Percentiles rank a stretch among this genome's conserved stretches.
Evolutionary conservation across 2,888 invertebrate species (phyloP).

Genomic region (Brachypalpus laphriformis): DNA sequence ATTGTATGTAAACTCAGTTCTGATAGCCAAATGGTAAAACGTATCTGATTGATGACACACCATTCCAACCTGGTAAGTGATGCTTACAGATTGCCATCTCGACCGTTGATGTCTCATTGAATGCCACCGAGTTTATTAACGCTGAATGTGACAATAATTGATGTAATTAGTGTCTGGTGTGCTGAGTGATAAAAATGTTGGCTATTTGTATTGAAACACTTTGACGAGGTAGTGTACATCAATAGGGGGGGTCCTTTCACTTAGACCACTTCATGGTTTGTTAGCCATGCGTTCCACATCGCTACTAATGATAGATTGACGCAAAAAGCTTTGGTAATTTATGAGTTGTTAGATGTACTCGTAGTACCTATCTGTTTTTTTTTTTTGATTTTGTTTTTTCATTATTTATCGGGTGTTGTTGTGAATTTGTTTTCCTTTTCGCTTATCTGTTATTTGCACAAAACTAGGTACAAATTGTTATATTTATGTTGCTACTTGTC

Average conservation of each 20-base stretch:
- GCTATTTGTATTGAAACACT: not conserved
- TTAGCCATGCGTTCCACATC: conserved; percentile 18
- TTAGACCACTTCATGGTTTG: conserved; percentile 28
- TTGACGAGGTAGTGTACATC: not conserved
- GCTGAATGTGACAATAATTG: conserved; percentile 12
- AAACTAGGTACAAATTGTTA: conserved; percentile 7
- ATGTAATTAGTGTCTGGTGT: conserved; percentile 18
- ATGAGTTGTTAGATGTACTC: conserved; percentile 18
- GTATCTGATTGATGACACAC: too few relatives aligned
- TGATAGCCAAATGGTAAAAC: too few relatives aligned
- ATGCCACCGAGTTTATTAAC: not conserved
- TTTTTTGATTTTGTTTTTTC: conserved; percentile 9
- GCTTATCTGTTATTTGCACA: conserved; percentile 11
- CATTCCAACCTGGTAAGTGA: not conserved
- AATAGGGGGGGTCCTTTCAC: not conserved
- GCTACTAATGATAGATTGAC: not conserved
- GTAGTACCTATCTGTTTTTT: not conserved
- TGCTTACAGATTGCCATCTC: not conserved
- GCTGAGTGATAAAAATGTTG: not conserved
- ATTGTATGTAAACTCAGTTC: too few relatives aligned
- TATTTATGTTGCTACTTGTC: not conserved
- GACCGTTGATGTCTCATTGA: not conserved
- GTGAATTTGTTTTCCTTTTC: conserved; percentile 13
- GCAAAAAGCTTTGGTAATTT: conserved; percentile 34
- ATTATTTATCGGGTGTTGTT: conserved; percentile 12